These are phyloP conservation scores for Nomada goodeniana DNA, from an alignment of 2,888 invertebrate genomes.

Conservation along the genomic window DNA sequence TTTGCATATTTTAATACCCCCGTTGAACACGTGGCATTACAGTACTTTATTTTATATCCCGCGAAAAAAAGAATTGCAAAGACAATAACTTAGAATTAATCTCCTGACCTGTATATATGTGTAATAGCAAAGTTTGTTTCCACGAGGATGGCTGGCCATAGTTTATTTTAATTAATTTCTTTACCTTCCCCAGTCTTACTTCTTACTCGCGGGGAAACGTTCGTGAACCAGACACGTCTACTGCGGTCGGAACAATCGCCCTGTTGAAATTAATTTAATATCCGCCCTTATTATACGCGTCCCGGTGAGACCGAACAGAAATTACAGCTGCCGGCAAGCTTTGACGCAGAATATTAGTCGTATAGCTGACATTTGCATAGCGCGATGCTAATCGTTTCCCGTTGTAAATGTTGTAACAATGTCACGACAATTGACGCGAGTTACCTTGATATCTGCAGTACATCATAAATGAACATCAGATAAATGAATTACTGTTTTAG, in stretches of 20 bases:
- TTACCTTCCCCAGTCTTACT: neutral
- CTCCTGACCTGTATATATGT: conserved; percentile 16
- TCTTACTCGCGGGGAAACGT: too few species aligned
- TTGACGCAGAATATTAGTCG: neutral
- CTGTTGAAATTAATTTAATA: conserved; percentile 35
- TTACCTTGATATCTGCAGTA: too few species aligned
- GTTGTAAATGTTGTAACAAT: neutral
- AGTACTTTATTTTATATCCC: neutral
- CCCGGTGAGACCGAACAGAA: neutral
- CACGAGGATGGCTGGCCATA: conserved; percentile 21
- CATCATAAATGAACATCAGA: too few species aligned
- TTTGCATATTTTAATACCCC: neutral
- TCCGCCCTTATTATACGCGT: conserved; percentile 19
- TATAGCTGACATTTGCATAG: neutral
- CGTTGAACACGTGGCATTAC: neutral
- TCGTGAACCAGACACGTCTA: neutral
- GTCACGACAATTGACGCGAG: neutral
- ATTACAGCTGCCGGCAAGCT: neutral
- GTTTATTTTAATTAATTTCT: conserved; percentile 64
- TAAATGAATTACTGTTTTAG: too few species aligned
- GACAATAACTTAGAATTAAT: conserved; percentile 61
- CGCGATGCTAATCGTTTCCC: neutral
- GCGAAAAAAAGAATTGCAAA: conserved; percentile 35
- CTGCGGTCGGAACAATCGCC: neutral
- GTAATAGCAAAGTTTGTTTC: conserved; percentile 32